Base-by-base conservation (phyloP, 2,797 vertebrate genomes). In the Bradypodion pumilum region DNA sequence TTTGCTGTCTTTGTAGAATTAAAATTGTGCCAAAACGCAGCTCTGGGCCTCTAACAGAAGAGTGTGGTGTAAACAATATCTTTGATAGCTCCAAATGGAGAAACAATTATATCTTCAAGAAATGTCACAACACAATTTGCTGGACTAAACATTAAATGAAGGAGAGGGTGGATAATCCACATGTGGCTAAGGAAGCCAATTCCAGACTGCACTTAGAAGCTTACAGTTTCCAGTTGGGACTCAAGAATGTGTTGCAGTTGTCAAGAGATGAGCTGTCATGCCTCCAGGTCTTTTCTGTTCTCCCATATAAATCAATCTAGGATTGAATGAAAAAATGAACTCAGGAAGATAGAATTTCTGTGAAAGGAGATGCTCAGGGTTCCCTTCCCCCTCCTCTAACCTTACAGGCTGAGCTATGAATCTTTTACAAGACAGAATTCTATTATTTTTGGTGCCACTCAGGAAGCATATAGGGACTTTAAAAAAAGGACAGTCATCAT, bases 21-120 rank as follows among this genome's bases (percentile, higher is more conserved):
- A 19, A 56, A 56, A 56, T 16, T 16, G 52, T 56, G 52, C 52
- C 52, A 56, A 15, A 56, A 56, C 56, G 52, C 52, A 56, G 52
- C 70, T 49, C 70, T 80, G 75, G 29, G 35, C 85, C 79, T 88
- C 74, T 84, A 85, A 80, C 76, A 79, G 91, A 84, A 88, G 94
- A 94, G 82, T 89, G 80, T 83, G 85, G 77, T 69, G 37, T 88
- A 87, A 86, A 86, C 79, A 86, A 88, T 89, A 87, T 85, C 87
- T 52, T 0, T n/a, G 76, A 87, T 90, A 89, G 87, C 76, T 91
- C 85, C 44, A 84, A 87, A 90, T 81, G 78, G 52, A 81, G 78
- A 69, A 87, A 90, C 87, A 87, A 72, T 19, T 8, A 66, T 83
- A 46, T 91, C 86, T 79, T 13, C 74, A 86, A 93, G 84, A 82